Conservation (phyloP, 2,797 vertebrate species). For the Psittacula derbiana region DNA sequence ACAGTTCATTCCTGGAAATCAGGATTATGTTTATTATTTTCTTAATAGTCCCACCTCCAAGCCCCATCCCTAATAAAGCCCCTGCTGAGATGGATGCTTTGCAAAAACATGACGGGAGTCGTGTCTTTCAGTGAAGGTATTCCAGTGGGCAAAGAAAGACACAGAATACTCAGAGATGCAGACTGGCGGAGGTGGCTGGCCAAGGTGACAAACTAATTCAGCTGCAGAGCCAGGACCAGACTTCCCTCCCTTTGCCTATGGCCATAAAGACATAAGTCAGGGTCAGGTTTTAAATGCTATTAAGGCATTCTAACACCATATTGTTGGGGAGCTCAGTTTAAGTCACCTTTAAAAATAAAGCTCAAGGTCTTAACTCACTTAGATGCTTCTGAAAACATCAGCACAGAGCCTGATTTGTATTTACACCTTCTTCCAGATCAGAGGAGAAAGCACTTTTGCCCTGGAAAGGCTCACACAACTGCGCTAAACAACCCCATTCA, state of each 20-base stretch:
- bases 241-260: not conserved
- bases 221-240: not conserved
- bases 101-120: not conserved
- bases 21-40: not conserved
- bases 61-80: not conserved
- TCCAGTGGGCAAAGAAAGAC: not conserved
- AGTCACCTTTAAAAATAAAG: not conserved
- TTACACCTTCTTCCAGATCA: not conserved
- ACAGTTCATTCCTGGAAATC: not conserved
- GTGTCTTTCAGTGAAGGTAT: not conserved
- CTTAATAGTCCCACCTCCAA: not conserved
- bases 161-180: not conserved
- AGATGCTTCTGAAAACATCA: not conserved
- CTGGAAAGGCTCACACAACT: conserved; percentile 14
- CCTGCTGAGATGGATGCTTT: not conserved
- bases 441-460: not conserved
- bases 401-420: not conserved
- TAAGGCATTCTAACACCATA: not conserved
- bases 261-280: not conserved
- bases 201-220: not conserved
- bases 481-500: conserved; percentile 70
- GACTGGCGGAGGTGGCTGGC: not conserved
- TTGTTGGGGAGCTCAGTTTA: not conserved
- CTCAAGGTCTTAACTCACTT: not conserved
- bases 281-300: not conserved